Evolutionary conservation across 2,113 vertebrate genomes (phyloP), one percentile per base, ranked within the genome.

Genomic region (Protobothrops mucrosquamatus): DNA sequence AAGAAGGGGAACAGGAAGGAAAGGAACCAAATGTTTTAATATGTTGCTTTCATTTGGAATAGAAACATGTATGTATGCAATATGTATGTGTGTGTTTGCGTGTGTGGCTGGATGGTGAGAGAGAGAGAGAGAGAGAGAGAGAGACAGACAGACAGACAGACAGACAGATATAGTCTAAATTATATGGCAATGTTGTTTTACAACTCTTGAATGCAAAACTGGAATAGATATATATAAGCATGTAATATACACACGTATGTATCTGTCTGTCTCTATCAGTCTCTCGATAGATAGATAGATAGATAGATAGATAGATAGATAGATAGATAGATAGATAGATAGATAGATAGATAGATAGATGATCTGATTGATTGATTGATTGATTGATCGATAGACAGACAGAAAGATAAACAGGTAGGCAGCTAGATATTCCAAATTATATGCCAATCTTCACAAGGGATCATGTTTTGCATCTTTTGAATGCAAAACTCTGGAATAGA

Each of bases 11-110:
- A 91, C 6, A 39, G 59, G 85, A 89, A 48, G 9, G 87, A 81
- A 39, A 81, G 69, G 2, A 81, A 1, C 7, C 74, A 22, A 81
- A 9, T 81, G 69, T 39, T 39, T 15, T 8, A 81, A 81, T 8
- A 22, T 1, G 15, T 8, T 20, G 74, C 94, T 94, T 95, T 85
- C 24, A 15, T 96, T 95, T 95, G 56, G 91, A 96, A 95, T 96
- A 96, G 34, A 34, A 6, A 29, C 43, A 24, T 14, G 43, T 34
- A 91, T 39, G 22, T 52, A 23, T 2, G 29, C 12, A 69, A n/a
- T 29, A 6, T 10, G 23, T 23, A 29, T 0, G 23, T 12, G 56
- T 3, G 11, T 54, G 24, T 15, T 96, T 90, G 94, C 26, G 11
- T 88, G 20, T 46, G 23, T 61, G 26, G 61, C 61, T 69, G 61